Percentiles rank a stretch among this genome's conserved stretches.
These are phyloP conservation scores for Miltochrista miniata DNA, from an alignment of 2,888 invertebrate species.

Conservation along the genomic window DNA sequence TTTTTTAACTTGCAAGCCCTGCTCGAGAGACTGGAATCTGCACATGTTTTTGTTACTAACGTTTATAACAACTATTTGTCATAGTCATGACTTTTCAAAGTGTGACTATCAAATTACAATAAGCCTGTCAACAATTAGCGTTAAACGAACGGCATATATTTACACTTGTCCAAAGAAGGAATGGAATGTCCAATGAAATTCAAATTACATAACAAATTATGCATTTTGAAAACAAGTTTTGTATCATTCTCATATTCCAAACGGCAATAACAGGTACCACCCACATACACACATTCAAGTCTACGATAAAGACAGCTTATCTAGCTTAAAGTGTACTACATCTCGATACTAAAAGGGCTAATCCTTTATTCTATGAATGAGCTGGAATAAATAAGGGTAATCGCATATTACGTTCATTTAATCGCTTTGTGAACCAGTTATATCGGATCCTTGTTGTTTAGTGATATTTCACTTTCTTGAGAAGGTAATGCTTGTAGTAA, in stretches of 20 bases:
- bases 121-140: too few species aligned
- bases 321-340: slow-evolving; percentile 7
- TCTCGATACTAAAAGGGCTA: slow-evolving; percentile 28
- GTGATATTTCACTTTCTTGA: slow-evolving; percentile 7
- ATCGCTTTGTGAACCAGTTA: slow-evolving; percentile 27
- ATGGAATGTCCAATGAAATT: too few species aligned
- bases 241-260: background rate
- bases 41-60: too few species aligned
- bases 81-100: too few species aligned
- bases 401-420: slow-evolving; percentile 22
- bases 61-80: too few species aligned
- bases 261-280: background rate
- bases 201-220: too few species aligned
- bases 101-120: too few species aligned
- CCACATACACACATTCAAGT: background rate
- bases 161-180: too few species aligned
- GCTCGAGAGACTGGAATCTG: too few species aligned
- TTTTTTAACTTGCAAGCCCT: too few species aligned
- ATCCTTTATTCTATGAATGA: slow-evolving; percentile 21
- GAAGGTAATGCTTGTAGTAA: too few species aligned
- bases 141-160: too few species aligned
- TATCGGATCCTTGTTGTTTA: slow-evolving; percentile 11
- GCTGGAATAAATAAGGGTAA: slow-evolving; percentile 30
- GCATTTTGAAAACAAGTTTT: background rate
- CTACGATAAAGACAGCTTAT: slow-evolving; percentile 4